A percentile compares a stretch with the other conserved stretches of the same genome.
Conservation (phyloP, 2,888 invertebrate genomes). For the Hirudinaria manillensis region DNA sequence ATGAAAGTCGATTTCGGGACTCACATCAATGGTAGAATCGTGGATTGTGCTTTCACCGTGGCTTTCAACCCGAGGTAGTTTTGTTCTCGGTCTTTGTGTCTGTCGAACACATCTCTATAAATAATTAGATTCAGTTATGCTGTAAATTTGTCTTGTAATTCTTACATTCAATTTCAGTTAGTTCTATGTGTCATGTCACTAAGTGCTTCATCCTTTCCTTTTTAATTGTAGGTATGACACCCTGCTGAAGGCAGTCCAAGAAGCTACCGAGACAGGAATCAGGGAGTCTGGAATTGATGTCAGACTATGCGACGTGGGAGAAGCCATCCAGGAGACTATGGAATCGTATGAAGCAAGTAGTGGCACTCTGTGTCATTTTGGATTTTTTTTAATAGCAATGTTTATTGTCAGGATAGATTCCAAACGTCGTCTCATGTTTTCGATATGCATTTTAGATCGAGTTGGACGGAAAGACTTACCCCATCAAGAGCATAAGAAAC, state of each 20-base stretch:
- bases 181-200: too few relatives aligned
- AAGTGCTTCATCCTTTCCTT: background rate
- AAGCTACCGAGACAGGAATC: slow-evolving; percentile 97
- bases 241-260: slow-evolving; percentile 76
- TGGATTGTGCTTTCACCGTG: slow-evolving; percentile 96
- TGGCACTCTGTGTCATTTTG: too few relatives aligned
- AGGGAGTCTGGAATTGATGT: slow-evolving; percentile 89
- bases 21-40: slow-evolving; percentile 88
- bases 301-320: slow-evolving; percentile 87
- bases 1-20: slow-evolving; percentile 98
- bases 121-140: too few relatives aligned
- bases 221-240: slow-evolving; percentile 66
- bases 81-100: background rate
- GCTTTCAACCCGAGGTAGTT: slow-evolving; percentile 78
- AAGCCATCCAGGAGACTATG: slow-evolving; percentile 97
- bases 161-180: background rate
- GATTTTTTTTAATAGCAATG: too few relatives aligned
- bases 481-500: slow-evolving; percentile 89
- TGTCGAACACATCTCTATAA: background rate
- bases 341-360: slow-evolving; percentile 81
- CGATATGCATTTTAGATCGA: slow-evolving; percentile 61
- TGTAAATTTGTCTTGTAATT: background rate
- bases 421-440: background rate
- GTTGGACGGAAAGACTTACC: slow-evolving; percentile 88
- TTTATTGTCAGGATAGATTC: background rate